Base-by-base conservation (phyloP, 2,113 vertebrate species). In the Candoia aspera region DNA sequence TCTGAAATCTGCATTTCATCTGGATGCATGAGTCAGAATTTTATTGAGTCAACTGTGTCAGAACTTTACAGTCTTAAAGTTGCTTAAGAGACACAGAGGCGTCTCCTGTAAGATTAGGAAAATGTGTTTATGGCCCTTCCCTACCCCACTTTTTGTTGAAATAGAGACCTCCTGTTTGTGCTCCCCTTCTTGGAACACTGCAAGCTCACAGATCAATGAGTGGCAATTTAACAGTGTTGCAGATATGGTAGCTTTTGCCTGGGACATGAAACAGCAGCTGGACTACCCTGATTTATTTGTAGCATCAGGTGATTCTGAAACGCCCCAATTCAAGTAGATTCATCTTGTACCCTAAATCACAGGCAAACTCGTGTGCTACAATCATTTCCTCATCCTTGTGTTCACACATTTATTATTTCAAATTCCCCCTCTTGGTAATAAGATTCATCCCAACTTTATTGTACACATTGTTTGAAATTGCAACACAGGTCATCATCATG, bases 371-470 rank as follows among this genome's bases (percentile, higher is more conserved):
- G 21, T 58, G 29, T 15, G 8, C 5, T 2, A 23, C 15, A 83
- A 1, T 42, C 15, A 57, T 23, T 88, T 59, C 33, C 49, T 84
- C 57, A 84, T 8, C 13, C 49, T 84, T 19, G 26, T 83, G 88
- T 55, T 89, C 73, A 88, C 55, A 79, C 26, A 94, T 33, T 60
- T 94, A 95, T 95, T 94, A 91, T 91, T 90, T 96, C 96, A 96
- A 97, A 96, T 97, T 94, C 57, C 92, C 92, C 93, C 95, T 92
- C 94, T 96, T 87, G 91, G 96, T 96, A 58, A 97, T 94, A 95
- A 95, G 96, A 96, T 92, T 94, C 90, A 96, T 97, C 96, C 96
- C 94, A 97, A 92, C 68, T 95, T 95, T 94, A 94, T 94, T 93
- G 95, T 94, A 96, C 95, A 93, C 92, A 93, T 46, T 93, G 95